Conservation (phyloP, 2,888 invertebrate species). For the Allolobophora icterica region DNA sequence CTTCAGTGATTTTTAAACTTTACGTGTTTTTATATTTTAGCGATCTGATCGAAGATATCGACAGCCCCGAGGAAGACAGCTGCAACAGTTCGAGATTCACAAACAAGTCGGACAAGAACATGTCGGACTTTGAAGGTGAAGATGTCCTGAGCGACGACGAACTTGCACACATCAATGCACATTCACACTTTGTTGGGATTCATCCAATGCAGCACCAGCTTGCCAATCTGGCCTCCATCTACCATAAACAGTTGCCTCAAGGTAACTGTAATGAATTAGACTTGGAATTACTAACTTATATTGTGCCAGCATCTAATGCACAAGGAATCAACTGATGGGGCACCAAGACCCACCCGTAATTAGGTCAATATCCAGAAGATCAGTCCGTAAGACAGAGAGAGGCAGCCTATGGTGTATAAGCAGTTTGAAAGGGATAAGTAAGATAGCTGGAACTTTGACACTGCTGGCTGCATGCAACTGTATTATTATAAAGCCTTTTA, state of each 20-base stretch:
- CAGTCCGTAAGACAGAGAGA: no score
- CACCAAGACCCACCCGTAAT: no score
- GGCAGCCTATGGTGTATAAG: no score
- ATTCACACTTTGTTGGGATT: conserved; percentile 35
- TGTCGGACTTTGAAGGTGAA: conserved; percentile 88
- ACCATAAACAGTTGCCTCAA: conserved; percentile 59
- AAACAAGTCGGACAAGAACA: conserved; percentile 90
- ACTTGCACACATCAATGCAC: conserved; percentile 55
- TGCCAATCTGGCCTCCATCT: conserved; percentile 63
- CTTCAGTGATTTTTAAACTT: neutral
- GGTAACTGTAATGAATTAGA: conserved; percentile 51
- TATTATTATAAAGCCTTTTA: no score
- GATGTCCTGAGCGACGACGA: conserved; percentile 63
- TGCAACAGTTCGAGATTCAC: conserved; percentile 84
- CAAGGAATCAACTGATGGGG: no score
- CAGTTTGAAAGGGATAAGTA: no score
- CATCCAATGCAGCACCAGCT: conserved; percentile 63
- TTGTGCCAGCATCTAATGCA: no score
- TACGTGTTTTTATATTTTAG: conserved; percentile 57
- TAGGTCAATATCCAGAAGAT: no score
- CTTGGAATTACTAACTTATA: neutral
- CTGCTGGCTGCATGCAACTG: no score
- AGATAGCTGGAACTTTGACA: no score
- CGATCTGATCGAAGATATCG: conserved; percentile 72
- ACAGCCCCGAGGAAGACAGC: conserved; percentile 65